A percentile compares a stretch with the other conserved stretches of the same genome.
phyloP scores from a whole-genome alignment of 1,140 invertebrate species.

The Drosophila bifasciata region DNA sequence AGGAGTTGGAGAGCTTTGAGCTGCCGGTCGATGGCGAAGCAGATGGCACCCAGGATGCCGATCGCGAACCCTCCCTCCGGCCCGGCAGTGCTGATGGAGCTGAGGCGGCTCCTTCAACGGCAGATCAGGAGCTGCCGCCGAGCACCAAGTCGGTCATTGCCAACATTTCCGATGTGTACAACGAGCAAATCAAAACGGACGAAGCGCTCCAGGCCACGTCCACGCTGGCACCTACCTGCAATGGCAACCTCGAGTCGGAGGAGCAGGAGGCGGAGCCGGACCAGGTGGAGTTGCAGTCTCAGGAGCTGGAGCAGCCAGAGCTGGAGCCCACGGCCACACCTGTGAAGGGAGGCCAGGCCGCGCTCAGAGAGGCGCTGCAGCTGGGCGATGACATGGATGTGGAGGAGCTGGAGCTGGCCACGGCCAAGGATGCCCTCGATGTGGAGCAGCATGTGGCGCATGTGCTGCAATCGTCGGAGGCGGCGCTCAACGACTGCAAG shows the following conservation, averaged over 20 bases:
- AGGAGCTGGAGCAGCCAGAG: not conserved
- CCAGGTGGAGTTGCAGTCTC: not conserved
- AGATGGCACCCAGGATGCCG: not conserved
- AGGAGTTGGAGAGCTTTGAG: conserved; percentile 48
- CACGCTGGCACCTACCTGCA: conserved; percentile 61
- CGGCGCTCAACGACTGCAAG: conserved; percentile 85
- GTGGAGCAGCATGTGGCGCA: conserved; percentile 87
- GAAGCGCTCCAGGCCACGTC: conserved; percentile 41
- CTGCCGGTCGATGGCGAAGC: conserved; percentile 29
- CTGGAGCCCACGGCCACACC: conserved; percentile 4
- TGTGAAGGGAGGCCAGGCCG: conserved; percentile 46
- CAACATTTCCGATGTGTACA: conserved; percentile 83
- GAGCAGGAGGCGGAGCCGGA: conserved; percentile 5
- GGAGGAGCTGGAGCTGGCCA: conserved; percentile 84
- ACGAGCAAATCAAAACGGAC: conserved; percentile 81
- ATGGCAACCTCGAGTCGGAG: conserved; percentile 65
- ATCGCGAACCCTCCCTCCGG: not conserved
- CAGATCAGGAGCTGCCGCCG: not conserved
- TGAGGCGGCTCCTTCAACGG: not conserved
- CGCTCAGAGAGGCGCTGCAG: conserved; percentile 65
- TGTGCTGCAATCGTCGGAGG: conserved; percentile 86
- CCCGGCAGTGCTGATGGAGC: not conserved
- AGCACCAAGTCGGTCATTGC: conserved; percentile 71
- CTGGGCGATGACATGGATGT: conserved; percentile 74
- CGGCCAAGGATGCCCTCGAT: conserved; percentile 64